Evolutionary conservation across 2,888 invertebrate genomes (phyloP), one percentile per base, ranked within the genome.

Genomic region (Stratiomys singularior): DNA sequence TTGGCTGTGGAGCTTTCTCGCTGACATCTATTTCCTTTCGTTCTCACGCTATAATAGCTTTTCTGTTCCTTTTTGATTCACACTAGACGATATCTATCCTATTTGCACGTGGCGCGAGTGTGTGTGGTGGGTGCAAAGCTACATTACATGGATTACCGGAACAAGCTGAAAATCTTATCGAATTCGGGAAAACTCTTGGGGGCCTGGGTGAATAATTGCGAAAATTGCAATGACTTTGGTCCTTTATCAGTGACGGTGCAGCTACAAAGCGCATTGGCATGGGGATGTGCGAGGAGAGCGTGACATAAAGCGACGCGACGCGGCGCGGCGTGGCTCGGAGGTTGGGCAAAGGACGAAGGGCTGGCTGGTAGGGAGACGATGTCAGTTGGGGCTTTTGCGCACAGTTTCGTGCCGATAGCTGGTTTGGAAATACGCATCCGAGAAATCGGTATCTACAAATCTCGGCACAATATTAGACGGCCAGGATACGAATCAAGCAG

Each of bases 221-320:
- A 67, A 67, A 67, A 67, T 67, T 67, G 67, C 67, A 46, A 67
- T 67, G 69, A 69, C 69, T 67, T 67, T 67, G 67, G 67, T 44
- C 69, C 47, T 46, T 47, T 69, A 69, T 69, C 69, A 69, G 69
- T 37, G 30, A n/a, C 15, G 69, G 9, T 69, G 69, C 46, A 69
- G 47, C 18, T 25, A 5, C 44, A 37, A 23, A 67, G 69, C 69
- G 47, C 60, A 60, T 60, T 37, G 13, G n/a, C 46, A 47, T 69
- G 25, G 46, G 21, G 46, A 46, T 4, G 4, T n/a, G 7, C 15
- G n/a, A 23, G 46, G 69, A 13, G 46, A 27, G 60, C 18, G 52
- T 4, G 52, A 13, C 52, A 52, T 21, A 4, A 60, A 60, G 60
- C 0, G 2, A 56, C 18, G 56, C 15, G 15, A 9, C 25, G 60